phyloP scores from a whole-genome alignment of 2,888 invertebrate genomes.

The Dolomedes plantarius region DNA sequence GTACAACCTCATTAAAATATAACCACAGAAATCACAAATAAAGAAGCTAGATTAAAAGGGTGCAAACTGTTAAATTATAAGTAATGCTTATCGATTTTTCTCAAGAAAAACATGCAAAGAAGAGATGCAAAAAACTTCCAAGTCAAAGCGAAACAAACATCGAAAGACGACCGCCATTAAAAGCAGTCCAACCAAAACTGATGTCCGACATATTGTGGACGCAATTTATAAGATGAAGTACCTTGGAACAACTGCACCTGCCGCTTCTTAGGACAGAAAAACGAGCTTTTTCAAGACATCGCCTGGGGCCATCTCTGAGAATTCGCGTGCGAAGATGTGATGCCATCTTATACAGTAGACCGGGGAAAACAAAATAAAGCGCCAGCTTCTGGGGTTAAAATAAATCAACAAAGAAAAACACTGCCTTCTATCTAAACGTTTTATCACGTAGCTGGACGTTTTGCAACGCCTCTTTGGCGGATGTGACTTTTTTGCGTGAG shows the following conservation, averaged over 20 bases:
- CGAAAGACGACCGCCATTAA: not conserved
- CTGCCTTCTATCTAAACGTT: not conserved
- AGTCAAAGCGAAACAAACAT: too few relatives aligned
- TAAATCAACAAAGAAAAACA: constrained; percentile 1
- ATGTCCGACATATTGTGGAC: constrained; percentile 1
- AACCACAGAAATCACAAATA: too few relatives aligned
- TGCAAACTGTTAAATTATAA: too few relatives aligned
- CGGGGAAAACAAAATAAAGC: not conserved
- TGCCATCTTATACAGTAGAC: not conserved
- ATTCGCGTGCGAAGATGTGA: constrained; percentile 2
- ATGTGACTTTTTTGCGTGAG: constrained; percentile 1
- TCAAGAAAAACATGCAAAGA: too few relatives aligned
- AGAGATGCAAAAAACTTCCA: too few relatives aligned
- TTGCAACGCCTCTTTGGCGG: constrained; percentile 8
- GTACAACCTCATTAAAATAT: too few relatives aligned
- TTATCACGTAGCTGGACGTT: constrained; percentile 12
- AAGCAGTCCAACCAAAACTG: not conserved
- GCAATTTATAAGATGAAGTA: constrained; percentile 12
- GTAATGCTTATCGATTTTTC: too few relatives aligned
- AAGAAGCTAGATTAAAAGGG: too few relatives aligned
- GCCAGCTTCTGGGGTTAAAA: not conserved
- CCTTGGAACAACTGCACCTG: not conserved
- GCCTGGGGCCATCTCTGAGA: not conserved
- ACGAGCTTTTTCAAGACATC: not conserved
- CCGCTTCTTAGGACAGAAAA: not conserved